Base-by-base conservation (phyloP, 2,113 vertebrate genomes). In the Serilophus lunatus region DNA sequence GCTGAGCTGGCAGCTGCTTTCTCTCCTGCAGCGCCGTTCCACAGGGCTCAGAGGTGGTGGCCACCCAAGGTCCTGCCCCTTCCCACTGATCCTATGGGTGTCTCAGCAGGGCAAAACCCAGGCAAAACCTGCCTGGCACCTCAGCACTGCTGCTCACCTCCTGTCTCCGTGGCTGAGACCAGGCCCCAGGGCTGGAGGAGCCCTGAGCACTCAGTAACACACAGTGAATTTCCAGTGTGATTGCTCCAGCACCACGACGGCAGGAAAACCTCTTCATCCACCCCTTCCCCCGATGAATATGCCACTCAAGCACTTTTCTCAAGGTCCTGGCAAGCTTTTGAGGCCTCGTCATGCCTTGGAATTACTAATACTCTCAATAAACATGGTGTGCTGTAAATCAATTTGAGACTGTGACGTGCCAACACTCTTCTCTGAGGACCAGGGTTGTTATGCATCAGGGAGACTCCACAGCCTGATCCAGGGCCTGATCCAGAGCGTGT, bases 161-260 rank as follows among this genome's bases (percentile, higher is more conserved):
- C 25, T 0, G 0, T 18, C 15, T 50, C 31, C 0, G 0, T 29
- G 45, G 80, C 60, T 9, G 29, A 54, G 38, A 16, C 23, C 47
- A 29, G 35, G 19, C 1, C 33, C 8, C 57, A 8, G 35, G 35
- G 26, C 36, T 49, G 4, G 59, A 16, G 82, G 74, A 66, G 75
- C 35, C 26, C 44, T n/a, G n/a, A n/a, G n/a, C n/a, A n/a, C n/a
- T n/a, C n/a, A n/a, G n/a, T n/a, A n/a, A n/a, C 50, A 23, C 38
- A 3, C 35, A 4, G n/a, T 0, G 22, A 24, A 19, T 24, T 18
- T 57, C 28, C 64, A 12, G 28, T 3, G 47, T 13, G 40, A 60
- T 20, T 9, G 54, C n/a, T 57, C 33, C 64, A 36, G 78, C 3
- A 0, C 26, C 1, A 0, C 0, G 0, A 35, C 1, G 28, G 25